These are phyloP conservation scores for Plestiodon gilberti DNA, from an alignment of 2,113 vertebrate species.

Conservation along the genomic window DNA sequence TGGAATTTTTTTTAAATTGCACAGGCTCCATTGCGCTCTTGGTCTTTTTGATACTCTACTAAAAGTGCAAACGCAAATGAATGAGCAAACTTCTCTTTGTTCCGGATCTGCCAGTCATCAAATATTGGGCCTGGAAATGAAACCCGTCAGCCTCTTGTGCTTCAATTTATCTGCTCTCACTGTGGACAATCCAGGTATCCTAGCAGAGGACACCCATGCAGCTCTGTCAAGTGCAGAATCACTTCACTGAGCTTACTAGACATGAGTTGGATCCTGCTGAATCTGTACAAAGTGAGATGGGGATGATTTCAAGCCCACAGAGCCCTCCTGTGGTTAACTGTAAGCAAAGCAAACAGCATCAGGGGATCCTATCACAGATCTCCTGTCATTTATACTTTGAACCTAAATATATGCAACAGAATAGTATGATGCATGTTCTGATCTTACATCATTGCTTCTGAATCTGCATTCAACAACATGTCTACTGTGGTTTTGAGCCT, in stretches of 20 bases:
- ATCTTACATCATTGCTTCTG: background rate
- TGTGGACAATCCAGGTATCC: background rate
- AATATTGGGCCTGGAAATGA: background rate
- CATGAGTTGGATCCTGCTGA: too few species aligned
- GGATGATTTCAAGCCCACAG: background rate
- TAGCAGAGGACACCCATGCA: background rate
- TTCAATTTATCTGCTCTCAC: background rate
- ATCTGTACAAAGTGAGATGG: background rate
- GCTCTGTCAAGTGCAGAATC: background rate
- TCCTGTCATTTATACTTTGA: background rate
- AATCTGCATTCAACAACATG: slow-evolving; percentile 15
- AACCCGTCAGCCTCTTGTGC: background rate
- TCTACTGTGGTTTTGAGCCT: background rate
- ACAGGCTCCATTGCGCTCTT: background rate
- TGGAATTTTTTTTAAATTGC: background rate
- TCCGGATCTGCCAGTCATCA: background rate
- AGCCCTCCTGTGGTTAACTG: background rate
- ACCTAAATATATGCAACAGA: background rate
- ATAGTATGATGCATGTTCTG: background rate
- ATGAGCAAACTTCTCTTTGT: background rate
- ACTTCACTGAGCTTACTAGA: background rate
- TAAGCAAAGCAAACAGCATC: background rate
- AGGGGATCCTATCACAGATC: background rate
- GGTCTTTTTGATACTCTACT: background rate
- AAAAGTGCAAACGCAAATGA: background rate